These are phyloP conservation scores for Callionymus lyra DNA, from an alignment of 2,113 vertebrate species.

Conservation along the genomic window DNA sequence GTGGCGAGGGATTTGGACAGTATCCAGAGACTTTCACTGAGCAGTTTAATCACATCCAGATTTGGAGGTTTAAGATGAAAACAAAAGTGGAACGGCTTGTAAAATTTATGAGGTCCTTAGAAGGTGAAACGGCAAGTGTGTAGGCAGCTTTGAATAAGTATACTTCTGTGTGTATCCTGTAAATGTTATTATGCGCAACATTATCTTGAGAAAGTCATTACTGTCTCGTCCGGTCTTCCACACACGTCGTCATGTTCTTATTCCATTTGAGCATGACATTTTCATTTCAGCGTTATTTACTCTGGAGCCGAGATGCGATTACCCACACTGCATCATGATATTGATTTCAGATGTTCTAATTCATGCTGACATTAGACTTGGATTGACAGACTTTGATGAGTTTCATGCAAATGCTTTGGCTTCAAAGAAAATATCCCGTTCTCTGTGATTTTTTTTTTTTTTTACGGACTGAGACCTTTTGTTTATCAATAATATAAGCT, in stretches of 20 bases:
- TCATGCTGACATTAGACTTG: not conserved
- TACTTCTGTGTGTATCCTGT: conserved; percentile 5
- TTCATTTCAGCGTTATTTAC: conserved; percentile 30
- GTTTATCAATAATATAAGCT: no score
- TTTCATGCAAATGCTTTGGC: no score
- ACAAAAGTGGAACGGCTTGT: conserved; percentile 52
- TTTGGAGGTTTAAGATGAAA: conserved; percentile 60
- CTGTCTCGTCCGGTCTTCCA: conserved; percentile 39
- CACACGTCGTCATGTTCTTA: conserved; percentile 18
- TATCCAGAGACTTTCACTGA: conserved; percentile 46
- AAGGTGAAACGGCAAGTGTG: conserved; percentile 40
- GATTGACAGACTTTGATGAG: not conserved
- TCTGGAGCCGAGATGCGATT: conserved; percentile 6
- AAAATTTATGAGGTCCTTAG: conserved; percentile 57
- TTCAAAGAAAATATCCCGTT: no score
- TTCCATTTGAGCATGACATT: conserved; percentile 12
- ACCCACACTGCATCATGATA: not conserved
- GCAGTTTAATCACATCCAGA: conserved; percentile 67
- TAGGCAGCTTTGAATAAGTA: conserved; percentile 6
- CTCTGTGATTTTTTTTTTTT: no score
- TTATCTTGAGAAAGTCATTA: conserved; percentile 40
- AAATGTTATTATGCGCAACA: conserved; percentile 31
- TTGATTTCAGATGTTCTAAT: not conserved
- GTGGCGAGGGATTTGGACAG: conserved; percentile 45
- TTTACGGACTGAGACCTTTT: no score